Conservation (phyloP, 2,888 invertebrate genomes). For the Drosophila kuntzei region DNA sequence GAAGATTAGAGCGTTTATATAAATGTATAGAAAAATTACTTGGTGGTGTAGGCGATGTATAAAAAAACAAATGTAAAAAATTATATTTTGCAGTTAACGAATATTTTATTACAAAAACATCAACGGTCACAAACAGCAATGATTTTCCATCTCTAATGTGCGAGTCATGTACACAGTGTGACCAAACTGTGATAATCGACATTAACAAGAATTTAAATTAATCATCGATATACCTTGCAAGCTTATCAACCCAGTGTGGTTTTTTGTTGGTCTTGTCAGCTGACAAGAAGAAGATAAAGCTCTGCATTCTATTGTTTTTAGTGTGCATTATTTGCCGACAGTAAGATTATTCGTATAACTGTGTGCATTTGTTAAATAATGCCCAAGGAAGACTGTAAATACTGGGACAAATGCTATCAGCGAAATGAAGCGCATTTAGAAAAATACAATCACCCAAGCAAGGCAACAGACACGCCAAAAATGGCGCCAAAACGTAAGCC, state of each 20-base stretch:
- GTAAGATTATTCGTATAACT: constrained; percentile 3
- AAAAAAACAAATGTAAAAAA: too few species aligned
- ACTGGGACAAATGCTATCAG: constrained; percentile 92
- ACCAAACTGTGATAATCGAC: neutral
- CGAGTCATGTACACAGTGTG: constrained; percentile 2
- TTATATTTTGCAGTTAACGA: too few species aligned
- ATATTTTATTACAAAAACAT: too few species aligned
- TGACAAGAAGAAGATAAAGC: constrained; percentile 40
- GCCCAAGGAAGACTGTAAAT: constrained; percentile 89
- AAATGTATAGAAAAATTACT: too few species aligned
- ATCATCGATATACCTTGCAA: neutral
- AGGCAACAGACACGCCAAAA: constrained; percentile 64
- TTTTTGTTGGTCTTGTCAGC: constrained; percentile 1
- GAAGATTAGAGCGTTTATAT: too few species aligned
- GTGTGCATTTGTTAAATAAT: constrained; percentile 43
- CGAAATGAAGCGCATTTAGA: constrained; percentile 91
- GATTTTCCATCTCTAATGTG: too few species aligned
- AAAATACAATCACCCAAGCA: constrained; percentile 91
- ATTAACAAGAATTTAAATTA: neutral
- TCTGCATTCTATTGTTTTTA: neutral
- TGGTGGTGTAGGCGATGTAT: too few species aligned
- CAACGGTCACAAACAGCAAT: too few species aligned
- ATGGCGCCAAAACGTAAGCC: constrained; percentile 69
- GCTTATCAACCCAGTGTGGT: neutral
- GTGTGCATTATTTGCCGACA: neutral